Conservation (phyloP, 2,113 vertebrate genomes). For the Spea multiplicata region DNA sequence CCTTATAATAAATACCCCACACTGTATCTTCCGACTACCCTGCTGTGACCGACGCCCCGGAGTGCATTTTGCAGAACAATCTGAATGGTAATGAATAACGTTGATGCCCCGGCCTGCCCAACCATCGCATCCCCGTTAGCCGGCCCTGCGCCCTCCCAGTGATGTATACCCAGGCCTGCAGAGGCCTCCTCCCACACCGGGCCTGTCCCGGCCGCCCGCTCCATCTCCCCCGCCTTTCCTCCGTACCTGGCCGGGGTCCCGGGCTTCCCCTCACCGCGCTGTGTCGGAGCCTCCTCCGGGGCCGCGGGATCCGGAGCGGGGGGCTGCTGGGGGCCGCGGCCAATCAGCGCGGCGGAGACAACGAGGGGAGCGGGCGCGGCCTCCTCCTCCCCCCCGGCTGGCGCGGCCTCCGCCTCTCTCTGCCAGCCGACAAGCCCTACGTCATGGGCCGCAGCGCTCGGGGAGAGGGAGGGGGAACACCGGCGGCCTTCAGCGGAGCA, state of each 20-base stretch:
- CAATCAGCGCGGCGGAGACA: slow-evolving; percentile 73
- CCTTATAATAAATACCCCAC: no score
- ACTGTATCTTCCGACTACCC: no score
- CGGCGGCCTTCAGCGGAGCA: neutral
- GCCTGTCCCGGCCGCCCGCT: slow-evolving; percentile 1
- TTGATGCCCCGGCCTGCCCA: neutral
- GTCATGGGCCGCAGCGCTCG: slow-evolving; percentile 16
- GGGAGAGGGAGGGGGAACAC: slow-evolving; percentile 1
- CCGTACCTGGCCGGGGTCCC: slow-evolving; percentile 21
- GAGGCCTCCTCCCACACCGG: neutral
- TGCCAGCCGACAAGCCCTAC: neutral
- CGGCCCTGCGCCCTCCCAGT: slow-evolving; percentile 25
- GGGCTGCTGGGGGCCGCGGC: slow-evolving; percentile 68
- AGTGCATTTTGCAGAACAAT: no score
- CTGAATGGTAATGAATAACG: no score
- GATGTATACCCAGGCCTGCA: neutral
- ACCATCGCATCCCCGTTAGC: neutral
- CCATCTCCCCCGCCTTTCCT: neutral
- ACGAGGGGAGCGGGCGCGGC: slow-evolving; percentile 59
- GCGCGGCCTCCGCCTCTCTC: slow-evolving; percentile 49
- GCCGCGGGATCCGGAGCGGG: slow-evolving; percentile 20
- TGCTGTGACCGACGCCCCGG: no score
- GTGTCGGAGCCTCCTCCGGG: slow-evolving; percentile 45
- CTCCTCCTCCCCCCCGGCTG: slow-evolving; percentile 60
- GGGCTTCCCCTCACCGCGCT: slow-evolving; percentile 18